A percentile compares a stretch with the other conserved stretches of the same genome.
phyloP scores from a whole-genome alignment of 1,140 invertebrate species.

The Hylaeus anthracinus region DNA sequence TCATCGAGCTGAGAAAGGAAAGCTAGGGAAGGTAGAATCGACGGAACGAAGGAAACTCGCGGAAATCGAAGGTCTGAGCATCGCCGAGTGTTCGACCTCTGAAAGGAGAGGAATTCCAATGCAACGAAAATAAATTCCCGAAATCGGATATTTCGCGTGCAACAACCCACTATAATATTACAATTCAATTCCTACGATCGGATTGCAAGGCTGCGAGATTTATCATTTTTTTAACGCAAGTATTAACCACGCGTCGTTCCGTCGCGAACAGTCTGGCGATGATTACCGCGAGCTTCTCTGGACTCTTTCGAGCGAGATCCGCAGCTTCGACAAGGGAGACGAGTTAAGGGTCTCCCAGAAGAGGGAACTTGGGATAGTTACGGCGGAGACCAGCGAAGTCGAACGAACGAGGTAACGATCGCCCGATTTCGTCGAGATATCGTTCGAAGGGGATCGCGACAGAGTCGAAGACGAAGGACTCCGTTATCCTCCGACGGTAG shows the following conservation, averaged over 20 bases:
- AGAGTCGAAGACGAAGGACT: no score
- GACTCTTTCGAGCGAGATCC: no score
- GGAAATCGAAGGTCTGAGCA: not conserved
- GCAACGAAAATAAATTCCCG: no score
- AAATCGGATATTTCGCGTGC: no score
- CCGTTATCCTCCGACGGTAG: not conserved
- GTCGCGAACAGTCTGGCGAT: slow-evolving; percentile 22
- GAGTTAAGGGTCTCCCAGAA: not conserved
- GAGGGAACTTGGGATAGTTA: not conserved
- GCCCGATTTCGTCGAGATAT: not conserved
- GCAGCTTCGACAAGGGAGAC: not conserved
- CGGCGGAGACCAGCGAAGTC: not conserved
- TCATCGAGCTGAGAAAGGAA: not conserved
- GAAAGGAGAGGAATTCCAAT: no score
- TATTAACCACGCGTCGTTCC: not conserved
- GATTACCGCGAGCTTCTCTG: not conserved
- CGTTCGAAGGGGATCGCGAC: not conserved
- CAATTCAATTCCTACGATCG: no score
- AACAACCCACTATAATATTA: no score
- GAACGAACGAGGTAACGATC: not conserved
- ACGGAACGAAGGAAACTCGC: no score
- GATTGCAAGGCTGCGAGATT: no score
- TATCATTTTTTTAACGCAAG: no score
- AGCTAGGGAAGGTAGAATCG: no score
- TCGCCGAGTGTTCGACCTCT: no score